Evolutionary conservation across 2,113 vertebrate species (phyloP).

Genomic region (Chinchilla lanigera): DNA sequence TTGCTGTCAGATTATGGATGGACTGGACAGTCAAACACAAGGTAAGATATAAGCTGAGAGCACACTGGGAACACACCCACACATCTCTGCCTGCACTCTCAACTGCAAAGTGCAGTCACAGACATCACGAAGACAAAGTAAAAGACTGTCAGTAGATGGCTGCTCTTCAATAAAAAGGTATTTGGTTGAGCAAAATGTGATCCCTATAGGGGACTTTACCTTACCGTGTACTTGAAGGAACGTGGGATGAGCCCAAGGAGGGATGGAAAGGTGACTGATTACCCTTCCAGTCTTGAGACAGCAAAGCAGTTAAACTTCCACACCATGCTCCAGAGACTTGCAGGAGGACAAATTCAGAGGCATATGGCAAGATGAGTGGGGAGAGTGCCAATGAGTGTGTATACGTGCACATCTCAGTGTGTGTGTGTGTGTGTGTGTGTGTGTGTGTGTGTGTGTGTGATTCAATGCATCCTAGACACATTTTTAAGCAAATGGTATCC

Average conservation of each 20-base stretch:
- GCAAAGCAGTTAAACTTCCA: not conserved
- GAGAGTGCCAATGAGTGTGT: not conserved
- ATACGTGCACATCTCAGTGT: not conserved
- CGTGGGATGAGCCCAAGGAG: too few species aligned
- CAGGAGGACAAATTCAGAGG: not conserved
- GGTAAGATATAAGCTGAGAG: rapidly evolving
- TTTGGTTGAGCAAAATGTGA: not conserved
- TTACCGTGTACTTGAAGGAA: not conserved
- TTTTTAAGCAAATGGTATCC: not conserved
- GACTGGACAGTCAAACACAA: rapidly evolving
- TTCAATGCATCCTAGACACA: not conserved
- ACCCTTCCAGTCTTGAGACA: not conserved
- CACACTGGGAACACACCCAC: rapidly evolving
- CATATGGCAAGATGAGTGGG: not conserved
- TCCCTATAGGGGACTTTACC: not conserved
- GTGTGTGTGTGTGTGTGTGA: not conserved
- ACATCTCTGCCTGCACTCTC: not conserved
- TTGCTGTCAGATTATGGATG: rapidly evolving
- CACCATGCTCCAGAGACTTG: too few species aligned
- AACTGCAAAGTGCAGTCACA: too few species aligned
- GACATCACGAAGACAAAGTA: not conserved
- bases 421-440: not conserved
- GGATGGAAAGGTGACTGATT: not conserved
- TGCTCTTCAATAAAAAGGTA: not conserved
- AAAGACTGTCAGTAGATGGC: not conserved